Evolutionary conservation across 2,888 invertebrate genomes (phyloP), one percentile per base, ranked within the genome.

Genomic region (Lasioglossum figueresi): DNA sequence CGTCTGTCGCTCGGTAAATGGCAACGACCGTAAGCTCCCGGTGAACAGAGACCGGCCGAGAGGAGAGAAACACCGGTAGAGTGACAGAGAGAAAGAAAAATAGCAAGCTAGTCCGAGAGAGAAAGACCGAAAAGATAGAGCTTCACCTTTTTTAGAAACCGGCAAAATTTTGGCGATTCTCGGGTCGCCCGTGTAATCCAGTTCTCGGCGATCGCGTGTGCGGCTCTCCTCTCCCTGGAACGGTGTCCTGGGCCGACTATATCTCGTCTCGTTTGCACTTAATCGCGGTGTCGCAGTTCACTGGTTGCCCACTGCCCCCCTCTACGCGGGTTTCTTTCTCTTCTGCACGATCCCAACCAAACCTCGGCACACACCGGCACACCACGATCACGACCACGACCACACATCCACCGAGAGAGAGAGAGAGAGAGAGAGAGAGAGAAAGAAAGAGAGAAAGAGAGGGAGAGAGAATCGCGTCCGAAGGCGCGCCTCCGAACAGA

Each of bases 101-200:
- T 16, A 16, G 45, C 45, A 4, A 45, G 14, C 43, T 14, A 16
- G 16, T 16, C 16, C 40, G n/a, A 56, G 31, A 5, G 6, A 34
- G 31, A 16, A 31, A 16, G 34, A 34, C 19, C 8, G 19, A 66
- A 34, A 66, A 10, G 3, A 66, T 31, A 34, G 34, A 34, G 66
- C 5, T 90, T 89, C 87, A 95, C 95, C 94, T 93, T 94, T 94
- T 93, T 94, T 93, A 93, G 92, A 92, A 93, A 94, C 91, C 92
- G 94, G 94, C 93, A 94, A 90, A 94, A 95, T 93, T 91, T 93
- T 95, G 93, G 93, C 92, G 91, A 93, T 93, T 90, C 93, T 93
- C 88, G 93, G 88, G 80, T 94, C 94, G 90, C 92, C 93, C 92
- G 93, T 90, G 93, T 94, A 93, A 94, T 95, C 95, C 95, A 95